Conservation (phyloP, 2,888 invertebrate genomes). For the Toxonevra muliebris region DNA sequence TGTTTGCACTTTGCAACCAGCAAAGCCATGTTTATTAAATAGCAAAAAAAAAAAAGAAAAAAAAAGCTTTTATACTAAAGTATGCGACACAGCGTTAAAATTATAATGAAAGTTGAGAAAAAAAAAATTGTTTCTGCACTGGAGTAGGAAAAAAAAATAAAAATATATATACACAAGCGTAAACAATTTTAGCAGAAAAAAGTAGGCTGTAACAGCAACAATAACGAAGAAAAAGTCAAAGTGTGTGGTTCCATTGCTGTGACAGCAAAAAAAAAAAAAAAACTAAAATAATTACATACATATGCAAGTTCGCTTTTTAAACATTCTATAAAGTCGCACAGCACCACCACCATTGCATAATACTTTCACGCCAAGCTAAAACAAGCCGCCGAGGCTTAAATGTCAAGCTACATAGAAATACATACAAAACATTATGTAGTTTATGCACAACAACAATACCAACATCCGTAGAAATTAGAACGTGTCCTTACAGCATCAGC, state of each 20-base stretch:
- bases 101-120: too few species aligned
- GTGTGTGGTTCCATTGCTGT: background rate
- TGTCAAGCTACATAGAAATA: background rate
- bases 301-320: background rate
- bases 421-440: background rate
- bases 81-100: too few species aligned
- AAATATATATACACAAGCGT: too few species aligned
- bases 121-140: too few species aligned
- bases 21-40: too few species aligned
- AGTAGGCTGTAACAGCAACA: background rate
- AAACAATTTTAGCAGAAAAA: too few species aligned
- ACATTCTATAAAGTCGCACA: background rate
- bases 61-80: too few species aligned
- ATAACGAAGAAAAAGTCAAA: background rate
- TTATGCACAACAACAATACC: background rate
- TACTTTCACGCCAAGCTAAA: too few species aligned
- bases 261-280: background rate
- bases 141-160: too few species aligned
- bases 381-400: background rate
- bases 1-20: too few species aligned
- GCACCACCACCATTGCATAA: background rate
- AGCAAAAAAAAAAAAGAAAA: too few species aligned
- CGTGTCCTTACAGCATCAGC: constrained; percentile 14
- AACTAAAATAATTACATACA: too few species aligned
- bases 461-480: background rate